Base-by-base conservation (phyloP, 2,888 invertebrate species). In the Clistopyga incitator region DNA sequence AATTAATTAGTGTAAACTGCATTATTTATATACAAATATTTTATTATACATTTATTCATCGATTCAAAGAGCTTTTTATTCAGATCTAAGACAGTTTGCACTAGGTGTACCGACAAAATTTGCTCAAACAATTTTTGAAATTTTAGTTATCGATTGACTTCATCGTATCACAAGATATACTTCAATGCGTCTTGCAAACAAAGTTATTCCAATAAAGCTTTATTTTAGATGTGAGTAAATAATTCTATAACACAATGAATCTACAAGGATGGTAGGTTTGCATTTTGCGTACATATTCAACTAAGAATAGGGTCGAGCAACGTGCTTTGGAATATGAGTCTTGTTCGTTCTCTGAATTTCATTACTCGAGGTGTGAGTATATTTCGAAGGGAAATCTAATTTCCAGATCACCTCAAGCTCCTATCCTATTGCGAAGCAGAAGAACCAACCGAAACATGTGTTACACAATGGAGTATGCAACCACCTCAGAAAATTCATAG, bases 311-410 rank as follows among this genome's bases (percentile, higher is more conserved):
- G 18, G 10, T 0, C 2, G 38, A 18, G 25, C 18, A 64, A 68
- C n/a, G n/a, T 38, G 18, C 38, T 64, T 64, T 42, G 29, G 50
- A 25, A 29, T n/a, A 47, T 50, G 47, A 68, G 50, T 10, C 68
- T 68, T 23, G 11, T 50, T 50, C 50, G 18, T 29, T 18, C 50
- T n/a, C 47, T 11, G 68, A 68, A 68, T 50, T 29, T 68, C 68
- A 50, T 68, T 50, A 68, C 29, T 68, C 47, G 50, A 29, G 29
- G 29, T 47, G 18, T 47, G 29, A 25, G 68, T 50, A n/a, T 47
- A 50, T 68, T 68, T 47, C 29, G 29, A 68, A 50, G 68, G 50
- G 15, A 68, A 47, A 68, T 68, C 29, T 29, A 50, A 68, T 50
- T 68, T 68, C n/a, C 25, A 68, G 47, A 47, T 68, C 50, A 68